These are phyloP conservation scores for Vannuccia rotundouncinata DNA, from an alignment of 2,888 invertebrate species.

Conservation along the genomic window DNA sequence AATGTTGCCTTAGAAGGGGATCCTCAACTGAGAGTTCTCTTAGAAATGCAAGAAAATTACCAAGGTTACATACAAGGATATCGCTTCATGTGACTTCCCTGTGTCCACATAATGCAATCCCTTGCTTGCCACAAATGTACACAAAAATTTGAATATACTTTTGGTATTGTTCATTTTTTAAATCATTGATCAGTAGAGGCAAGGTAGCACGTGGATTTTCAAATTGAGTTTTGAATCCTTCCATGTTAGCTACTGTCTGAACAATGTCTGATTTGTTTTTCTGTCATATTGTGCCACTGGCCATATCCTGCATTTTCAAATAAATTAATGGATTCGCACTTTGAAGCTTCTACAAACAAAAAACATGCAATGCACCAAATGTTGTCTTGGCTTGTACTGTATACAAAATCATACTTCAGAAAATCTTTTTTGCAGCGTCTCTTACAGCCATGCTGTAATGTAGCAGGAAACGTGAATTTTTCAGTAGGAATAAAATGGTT, in stretches of 20 bases:
- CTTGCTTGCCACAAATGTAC: constrained; percentile 5
- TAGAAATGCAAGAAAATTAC: constrained; percentile 1
- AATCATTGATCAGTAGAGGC: not conserved
- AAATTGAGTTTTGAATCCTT: not conserved
- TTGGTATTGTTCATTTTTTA: not conserved
- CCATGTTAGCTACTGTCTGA: not conserved
- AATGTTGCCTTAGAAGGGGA: not conserved
- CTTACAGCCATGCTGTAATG: not conserved
- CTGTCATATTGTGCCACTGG: not conserved
- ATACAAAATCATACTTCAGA: not conserved
- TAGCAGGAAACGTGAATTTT: not conserved
- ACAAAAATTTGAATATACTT: not conserved
- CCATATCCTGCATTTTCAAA: not conserved
- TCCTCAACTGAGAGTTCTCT: constrained; percentile 9
- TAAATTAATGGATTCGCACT: not conserved
- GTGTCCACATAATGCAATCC: not conserved
- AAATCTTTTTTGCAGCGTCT: constrained; percentile 5
- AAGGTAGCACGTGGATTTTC: not conserved
- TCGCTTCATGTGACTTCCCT: not conserved
- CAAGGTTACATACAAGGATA: not conserved
- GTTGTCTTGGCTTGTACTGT: not conserved
- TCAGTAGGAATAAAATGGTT: not conserved
- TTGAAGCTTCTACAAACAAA: not conserved
- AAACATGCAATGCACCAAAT: constrained; percentile 23
- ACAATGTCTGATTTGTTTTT: not conserved